Percentiles rank a stretch among this genome's conserved stretches.
phyloP scores from a whole-genome alignment of 2,888 invertebrate species.

The Esperia sulphurella region DNA sequence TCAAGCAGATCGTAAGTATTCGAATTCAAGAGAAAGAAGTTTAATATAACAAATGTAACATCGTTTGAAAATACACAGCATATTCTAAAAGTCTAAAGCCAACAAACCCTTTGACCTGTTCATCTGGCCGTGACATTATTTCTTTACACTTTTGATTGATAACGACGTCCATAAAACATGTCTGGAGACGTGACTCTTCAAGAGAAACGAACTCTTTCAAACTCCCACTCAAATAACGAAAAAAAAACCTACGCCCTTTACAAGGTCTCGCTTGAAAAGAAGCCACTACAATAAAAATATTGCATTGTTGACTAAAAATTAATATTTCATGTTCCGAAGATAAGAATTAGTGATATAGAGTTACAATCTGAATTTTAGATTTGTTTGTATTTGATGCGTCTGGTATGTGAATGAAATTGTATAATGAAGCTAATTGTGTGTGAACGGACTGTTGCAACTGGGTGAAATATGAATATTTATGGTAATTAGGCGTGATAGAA shows the following conservation, averaged over 20 bases:
- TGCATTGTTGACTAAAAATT: conserved; percentile 56
- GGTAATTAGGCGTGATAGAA: conserved; percentile 42
- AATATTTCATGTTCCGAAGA: conserved; percentile 66
- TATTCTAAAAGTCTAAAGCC: conserved; percentile 19
- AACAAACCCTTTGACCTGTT: conserved; percentile 37
- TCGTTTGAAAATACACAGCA: conserved; percentile 10
- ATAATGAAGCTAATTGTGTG: conserved; percentile 77
- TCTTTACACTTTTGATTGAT: conserved; percentile 46
- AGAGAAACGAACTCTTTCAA: conserved; percentile 18
- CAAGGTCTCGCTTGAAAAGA: conserved; percentile 33
- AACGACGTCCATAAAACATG: conserved; percentile 27
- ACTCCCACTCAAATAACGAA: conserved; percentile 25
- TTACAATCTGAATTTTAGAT: conserved; percentile 72
- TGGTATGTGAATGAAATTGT: conserved; percentile 44
- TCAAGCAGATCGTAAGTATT: background rate
- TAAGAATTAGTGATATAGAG: conserved; percentile 62
- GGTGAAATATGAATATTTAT: conserved; percentile 65
- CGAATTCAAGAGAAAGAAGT: background rate
- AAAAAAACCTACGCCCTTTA: conserved; percentile 27
- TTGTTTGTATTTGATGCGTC: conserved; percentile 49
- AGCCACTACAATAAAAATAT: conserved; percentile 70
- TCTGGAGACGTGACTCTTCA: conserved; percentile 22
- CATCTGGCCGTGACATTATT: conserved; percentile 36
- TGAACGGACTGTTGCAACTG: conserved; percentile 47
- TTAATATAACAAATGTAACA: conserved; percentile 9